Evolutionary conservation across 2,888 invertebrate genomes (phyloP).

Genomic region (Asteroscopus sphinx): DNA sequence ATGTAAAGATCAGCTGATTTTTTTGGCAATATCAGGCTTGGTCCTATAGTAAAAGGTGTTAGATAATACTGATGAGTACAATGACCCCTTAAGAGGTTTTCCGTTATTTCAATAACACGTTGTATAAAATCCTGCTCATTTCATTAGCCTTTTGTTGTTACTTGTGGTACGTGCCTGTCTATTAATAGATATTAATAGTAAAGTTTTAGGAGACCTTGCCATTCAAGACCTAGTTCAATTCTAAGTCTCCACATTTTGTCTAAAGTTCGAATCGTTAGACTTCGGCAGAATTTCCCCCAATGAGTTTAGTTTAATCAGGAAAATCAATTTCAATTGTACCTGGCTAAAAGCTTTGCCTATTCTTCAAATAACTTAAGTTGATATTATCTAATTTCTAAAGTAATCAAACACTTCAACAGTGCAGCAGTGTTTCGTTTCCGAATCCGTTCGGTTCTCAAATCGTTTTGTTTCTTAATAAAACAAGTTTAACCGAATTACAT

Average conservation of each 20-base stretch:
- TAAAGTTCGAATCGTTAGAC: constrained; percentile 17
- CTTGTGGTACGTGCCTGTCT: background rate
- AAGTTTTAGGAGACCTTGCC: constrained; percentile 15
- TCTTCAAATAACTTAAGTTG: constrained; percentile 13
- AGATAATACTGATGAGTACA: too few relatives aligned
- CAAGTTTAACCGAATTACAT: too few relatives aligned
- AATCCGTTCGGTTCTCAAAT: too few relatives aligned
- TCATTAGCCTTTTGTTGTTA: background rate
- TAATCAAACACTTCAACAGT: background rate
- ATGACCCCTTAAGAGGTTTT: too few relatives aligned
- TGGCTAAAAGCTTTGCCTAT: constrained; percentile 18
- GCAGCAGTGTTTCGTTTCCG: too few relatives aligned
- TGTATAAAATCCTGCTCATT: constrained; percentile 1
- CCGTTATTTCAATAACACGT: too few relatives aligned
- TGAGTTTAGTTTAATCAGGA: constrained; percentile 23
- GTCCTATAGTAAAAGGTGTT: too few relatives aligned
- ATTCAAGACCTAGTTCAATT: constrained; percentile 18
- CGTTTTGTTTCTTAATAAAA: too few relatives aligned
- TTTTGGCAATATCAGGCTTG: too few relatives aligned
- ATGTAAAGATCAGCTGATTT: too few relatives aligned
- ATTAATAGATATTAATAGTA: constrained; percentile 8
- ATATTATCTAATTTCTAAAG: background rate
- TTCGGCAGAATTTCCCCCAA: constrained; percentile 14
- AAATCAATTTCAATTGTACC: constrained; percentile 11
- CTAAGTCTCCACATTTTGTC: background rate